These are phyloP conservation scores for Pogonomyrmex californicus DNA, from an alignment of 1,140 invertebrate species.

Conservation along the genomic window DNA sequence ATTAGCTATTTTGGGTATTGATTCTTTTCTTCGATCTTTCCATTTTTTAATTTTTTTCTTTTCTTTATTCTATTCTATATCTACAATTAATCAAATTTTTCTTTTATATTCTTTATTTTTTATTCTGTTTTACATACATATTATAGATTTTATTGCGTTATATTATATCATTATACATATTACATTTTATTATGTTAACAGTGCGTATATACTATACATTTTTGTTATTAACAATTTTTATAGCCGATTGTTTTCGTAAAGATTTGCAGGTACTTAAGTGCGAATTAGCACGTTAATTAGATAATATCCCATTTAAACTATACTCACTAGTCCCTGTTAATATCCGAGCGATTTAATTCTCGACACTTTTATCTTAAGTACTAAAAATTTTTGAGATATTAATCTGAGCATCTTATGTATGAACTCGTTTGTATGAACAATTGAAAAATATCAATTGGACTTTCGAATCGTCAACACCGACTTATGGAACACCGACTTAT, in stretches of 20 bases:
- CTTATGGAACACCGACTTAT: conserved; percentile 43
- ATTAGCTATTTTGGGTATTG: not conserved
- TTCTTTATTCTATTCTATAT: too few species aligned
- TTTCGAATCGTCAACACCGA: conserved; percentile 49
- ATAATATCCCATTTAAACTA: conserved; percentile 24
- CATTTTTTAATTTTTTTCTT: too few species aligned
- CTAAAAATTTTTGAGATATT: not conserved
- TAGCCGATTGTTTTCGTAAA: not conserved
- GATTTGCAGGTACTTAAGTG: not conserved
- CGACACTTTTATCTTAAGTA: not conserved
- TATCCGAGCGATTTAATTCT: conserved; percentile 21
- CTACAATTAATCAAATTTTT: too few species aligned
- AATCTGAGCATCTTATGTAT: not conserved
- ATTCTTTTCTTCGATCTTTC: not conserved
- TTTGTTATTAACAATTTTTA: not conserved
- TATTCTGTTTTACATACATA: not conserved
- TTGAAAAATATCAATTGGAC: conserved; percentile 47
- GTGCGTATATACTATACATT: not conserved
- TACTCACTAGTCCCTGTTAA: not conserved
- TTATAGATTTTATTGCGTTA: not conserved
- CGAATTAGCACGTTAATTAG: conserved; percentile 2
- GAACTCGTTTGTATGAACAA: not conserved
- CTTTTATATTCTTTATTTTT: not conserved
- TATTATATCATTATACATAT: not conserved
- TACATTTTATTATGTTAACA: not conserved